These are phyloP conservation scores for Oceanites oceanicus DNA, from an alignment of 2,113 vertebrate genomes.

Conservation along the genomic window DNA sequence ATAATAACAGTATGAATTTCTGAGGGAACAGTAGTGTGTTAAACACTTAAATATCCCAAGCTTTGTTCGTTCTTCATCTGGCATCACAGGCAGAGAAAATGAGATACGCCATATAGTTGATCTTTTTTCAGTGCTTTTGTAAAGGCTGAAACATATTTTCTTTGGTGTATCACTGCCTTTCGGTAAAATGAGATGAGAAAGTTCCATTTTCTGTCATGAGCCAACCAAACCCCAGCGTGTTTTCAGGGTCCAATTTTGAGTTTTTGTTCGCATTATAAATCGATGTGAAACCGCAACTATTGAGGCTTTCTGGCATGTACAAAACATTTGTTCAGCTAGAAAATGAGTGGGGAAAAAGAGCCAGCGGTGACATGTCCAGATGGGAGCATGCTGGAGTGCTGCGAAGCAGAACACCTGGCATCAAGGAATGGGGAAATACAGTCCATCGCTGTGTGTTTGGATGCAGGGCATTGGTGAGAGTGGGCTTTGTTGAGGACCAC, in stretches of 20 bases:
- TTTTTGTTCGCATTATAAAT: background rate
- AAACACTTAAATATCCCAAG: background rate
- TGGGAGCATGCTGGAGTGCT: background rate
- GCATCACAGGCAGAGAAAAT: background rate
- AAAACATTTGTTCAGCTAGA: background rate
- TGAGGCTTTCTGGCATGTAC: background rate
- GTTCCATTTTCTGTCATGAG: background rate
- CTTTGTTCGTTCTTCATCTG: background rate
- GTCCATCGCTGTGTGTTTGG: background rate
- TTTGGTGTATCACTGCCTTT: background rate
- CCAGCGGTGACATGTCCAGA: background rate
- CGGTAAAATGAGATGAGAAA: background rate
- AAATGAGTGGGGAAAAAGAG: background rate
- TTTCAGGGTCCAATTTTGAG: background rate
- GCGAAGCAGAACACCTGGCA: background rate
- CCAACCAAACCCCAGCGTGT: background rate
- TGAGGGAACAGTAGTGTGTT: background rate
- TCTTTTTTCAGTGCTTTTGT: background rate
- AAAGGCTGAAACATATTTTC: background rate
- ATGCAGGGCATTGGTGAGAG: background rate
- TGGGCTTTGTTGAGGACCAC: background rate
- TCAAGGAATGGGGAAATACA: background rate
- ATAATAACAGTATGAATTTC: background rate
- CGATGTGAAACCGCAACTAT: accelerated
- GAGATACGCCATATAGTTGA: background rate